Evolutionary conservation across 2,797 vertebrate species (phyloP), one percentile per base, ranked within the genome.

Genomic region (Siniperca obscura): DNA sequence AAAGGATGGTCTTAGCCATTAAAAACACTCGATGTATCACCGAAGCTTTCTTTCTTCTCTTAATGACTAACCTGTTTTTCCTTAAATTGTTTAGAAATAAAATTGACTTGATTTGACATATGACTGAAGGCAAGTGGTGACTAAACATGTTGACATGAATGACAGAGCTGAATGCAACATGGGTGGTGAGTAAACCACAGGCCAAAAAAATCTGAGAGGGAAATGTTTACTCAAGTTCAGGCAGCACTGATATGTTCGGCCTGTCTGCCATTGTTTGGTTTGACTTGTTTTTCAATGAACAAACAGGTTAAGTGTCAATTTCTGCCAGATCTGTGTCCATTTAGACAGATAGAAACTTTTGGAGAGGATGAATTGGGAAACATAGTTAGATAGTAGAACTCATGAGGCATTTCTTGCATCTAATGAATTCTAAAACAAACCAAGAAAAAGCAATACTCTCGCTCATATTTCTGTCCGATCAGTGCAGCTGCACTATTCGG

Each of bases 91-190:
- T n/a, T 42, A 34, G 22, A 17, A 62, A 70, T 53, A 40, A 48
- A 61, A 22, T 8, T 71, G 42, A 82, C 56, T 44, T 66, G 5
- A 68, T 81, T 73, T 75, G 74, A 64, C 59, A 52, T 59, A 14
- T 61, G 55, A 67, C 52, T 59, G 34, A 59, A 55, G 75, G 64
- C 72, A 60, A 53, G 44, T 13, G 57, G 48, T 81, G 57, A 83
- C 38, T 27, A 71, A 69, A 79, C 44, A 55, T 55, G 50, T 7
- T 73, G 56, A 83, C 19, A n/a, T 66, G 53, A 74, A 59, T 60
- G 72, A 68, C 59, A 68, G 13, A 69, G 30, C 62, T 57, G 11
- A 57, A 74, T 44, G 42, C 48, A 74, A 48, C 57, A 74, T 71
- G 40, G 40, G 1, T 19, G 56, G 34, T 59, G 46, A 70, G 55